A percentile compares a stretch with the other conserved stretches of the same genome.
Conservation (phyloP, 2,888 invertebrate genomes). For the Galeopsomyia nigrocyanea region DNA sequence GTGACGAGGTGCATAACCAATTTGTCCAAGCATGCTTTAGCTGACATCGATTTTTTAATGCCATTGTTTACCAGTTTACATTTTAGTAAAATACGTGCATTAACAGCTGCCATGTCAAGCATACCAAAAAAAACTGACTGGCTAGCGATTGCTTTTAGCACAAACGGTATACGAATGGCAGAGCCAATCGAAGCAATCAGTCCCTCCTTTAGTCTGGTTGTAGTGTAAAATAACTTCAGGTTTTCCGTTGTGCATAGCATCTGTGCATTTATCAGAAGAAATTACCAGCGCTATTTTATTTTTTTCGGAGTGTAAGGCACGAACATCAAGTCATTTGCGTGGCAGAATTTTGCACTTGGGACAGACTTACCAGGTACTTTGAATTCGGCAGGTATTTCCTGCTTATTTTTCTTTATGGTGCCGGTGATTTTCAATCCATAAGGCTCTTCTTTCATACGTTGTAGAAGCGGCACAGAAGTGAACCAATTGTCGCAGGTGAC, state of each 20-base stretch:
- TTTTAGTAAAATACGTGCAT: no score
- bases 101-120: no score
- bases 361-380: constrained; percentile 47
- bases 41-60: no score
- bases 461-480: constrained; percentile 46
- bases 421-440: constrained; percentile 48
- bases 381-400: constrained; percentile 43
- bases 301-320: constrained; percentile 52
- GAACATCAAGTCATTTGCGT: constrained; percentile 52
- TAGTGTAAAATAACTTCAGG: no score
- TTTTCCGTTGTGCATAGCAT: constrained; percentile 46
- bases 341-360: constrained; percentile 48
- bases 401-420: constrained; percentile 51
- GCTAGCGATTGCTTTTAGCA: no score
- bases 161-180: no score
- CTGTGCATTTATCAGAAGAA: constrained; percentile 52
- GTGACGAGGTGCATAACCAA: no score
- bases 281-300: constrained; percentile 26
- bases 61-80: no score
- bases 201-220: no score
- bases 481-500: constrained; percentile 47
- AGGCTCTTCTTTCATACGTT: constrained; percentile 43
- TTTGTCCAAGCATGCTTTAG: no score
- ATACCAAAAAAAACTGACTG: no score
- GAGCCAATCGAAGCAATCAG: no score